Evolutionary conservation across 1,140 invertebrate genomes (phyloP), one percentile per base, ranked within the genome.

Genomic region (Eumeta japonica): DNA sequence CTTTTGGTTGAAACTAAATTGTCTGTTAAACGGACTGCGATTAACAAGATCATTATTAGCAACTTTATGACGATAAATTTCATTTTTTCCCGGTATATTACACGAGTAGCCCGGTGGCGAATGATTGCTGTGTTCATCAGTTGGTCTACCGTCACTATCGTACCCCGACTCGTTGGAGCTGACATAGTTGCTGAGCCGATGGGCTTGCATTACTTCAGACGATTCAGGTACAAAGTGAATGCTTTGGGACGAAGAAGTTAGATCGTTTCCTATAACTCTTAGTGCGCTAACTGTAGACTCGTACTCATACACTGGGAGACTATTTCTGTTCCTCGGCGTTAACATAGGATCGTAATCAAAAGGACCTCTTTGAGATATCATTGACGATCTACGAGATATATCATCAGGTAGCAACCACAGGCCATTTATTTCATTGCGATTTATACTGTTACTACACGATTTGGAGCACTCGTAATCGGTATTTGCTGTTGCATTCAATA

Each of bases 101-200:
- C 52, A 59, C 3, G 56, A 54, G 39, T 66, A 75, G 38, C 64
- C 65, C 30, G 75, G 73, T 16, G 75, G 75, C 10, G 75, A 77
- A 47, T 77, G 65, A 53, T 75, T 79, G 48, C 61, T 75, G 52
- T 76, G 63, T 49, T 79, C 76, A 43, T 76, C 77, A 30, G 74
- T 76, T n/a, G 76, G 76, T 33, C 84, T 79, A 10, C 85, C 83
- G 50, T 89, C 87, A 59, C 87, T 89, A 47, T 90, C 87, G 57
- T 89, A 89, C 12, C 88, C 88, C 17, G 87, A 89, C 66, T 89
- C 88, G 57, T 89, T 89, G 16, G 86, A 89, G 62, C 86, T 88
- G 10, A 89, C 80, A 58, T 87, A 87, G 62, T 84, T 81, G 60
- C 79, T 81, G 45, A 82, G 59, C 43, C 79, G 76, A 71, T 82